These are phyloP conservation scores for Diaperis boleti DNA, from an alignment of 2,888 invertebrate genomes.

Conservation along the genomic window DNA sequence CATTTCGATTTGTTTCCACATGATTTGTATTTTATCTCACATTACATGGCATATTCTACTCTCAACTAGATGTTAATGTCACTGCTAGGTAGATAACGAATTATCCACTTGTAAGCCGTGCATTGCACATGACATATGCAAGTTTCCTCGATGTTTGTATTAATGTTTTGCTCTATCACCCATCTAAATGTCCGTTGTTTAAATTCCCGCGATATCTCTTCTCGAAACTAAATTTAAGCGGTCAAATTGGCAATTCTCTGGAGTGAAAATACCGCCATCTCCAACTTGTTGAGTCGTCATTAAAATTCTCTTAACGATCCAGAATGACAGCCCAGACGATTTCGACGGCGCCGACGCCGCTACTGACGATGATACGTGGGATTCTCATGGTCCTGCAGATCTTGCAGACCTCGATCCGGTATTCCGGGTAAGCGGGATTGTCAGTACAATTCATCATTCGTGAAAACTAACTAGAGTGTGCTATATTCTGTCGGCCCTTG, in stretches of 20 bases:
- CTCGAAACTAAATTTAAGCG: background rate
- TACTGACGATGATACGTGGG: conserved; percentile 73
- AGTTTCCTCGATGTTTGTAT: conserved; percentile 43
- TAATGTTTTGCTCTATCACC: conserved; percentile 42
- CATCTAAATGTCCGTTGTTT: conserved; percentile 10
- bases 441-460: conserved; percentile 30
- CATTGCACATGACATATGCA: conserved; percentile 71
- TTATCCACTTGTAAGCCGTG: conserved; percentile 61
- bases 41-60: conserved; percentile 34
- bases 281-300: conserved; percentile 39
- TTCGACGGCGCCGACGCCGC: conserved; percentile 72
- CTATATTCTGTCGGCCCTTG: no score
- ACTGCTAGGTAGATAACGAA: conserved; percentile 38
- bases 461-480: conserved; percentile 40
- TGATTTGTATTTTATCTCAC: conserved; percentile 29
- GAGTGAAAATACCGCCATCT: conserved; percentile 19
- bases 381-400: conserved; percentile 70
- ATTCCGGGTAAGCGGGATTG: conserved; percentile 70
- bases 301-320: conserved; percentile 59
- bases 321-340: conserved; percentile 82
- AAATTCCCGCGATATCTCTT: background rate
- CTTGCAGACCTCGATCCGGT: conserved; percentile 70
- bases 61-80: conserved; percentile 41
- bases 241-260: conserved; percentile 2
- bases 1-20: conserved; percentile 29